Evolutionary conservation across 2,888 invertebrate species (phyloP), one percentile per base, ranked within the genome.

Genomic region (Hypolimnas misippus): DNA sequence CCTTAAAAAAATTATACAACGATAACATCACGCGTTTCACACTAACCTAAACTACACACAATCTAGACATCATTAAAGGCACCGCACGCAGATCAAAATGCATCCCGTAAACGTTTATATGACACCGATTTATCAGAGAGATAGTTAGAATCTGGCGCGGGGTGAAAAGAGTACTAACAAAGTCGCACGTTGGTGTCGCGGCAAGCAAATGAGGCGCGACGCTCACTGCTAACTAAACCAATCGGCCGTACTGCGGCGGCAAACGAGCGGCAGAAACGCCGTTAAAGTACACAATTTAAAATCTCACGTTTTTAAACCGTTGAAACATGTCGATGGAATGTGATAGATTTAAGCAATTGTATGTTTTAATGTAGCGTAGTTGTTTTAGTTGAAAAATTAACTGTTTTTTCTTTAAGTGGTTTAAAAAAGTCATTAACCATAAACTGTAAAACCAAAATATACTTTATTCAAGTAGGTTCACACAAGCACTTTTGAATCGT

Each of bases 221-320:
- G 89, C 86, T 89, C 87, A 79, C 86, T 90, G 88, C 90, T 92
- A 92, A 92, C 92, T 92, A 92, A 92, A 91, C 92, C 92, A 91
- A 92, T 92, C 92, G 91, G 74, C 83, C 79, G 79, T 74, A 73
- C 66, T 58, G 67, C 21, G 35, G 14, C 2, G 40, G 71, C 79
- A 82, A 67, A 84, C 89, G 72, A 66, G 81, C 87, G 83, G 71
- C 16, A 59, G 1, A 53, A 63, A 59, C 70, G 72, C 69, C 19
- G 44, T 16, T 31, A 16, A 29, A 21, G 1, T 21, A 4, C 25
- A 33, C 35, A 29, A 42, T 42, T 52, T 29, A 21, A 38, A 53
- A 60, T 38, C 4, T 12, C 4, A 2, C 3, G 12, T 38, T 38
- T 38, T 38, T 3, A n/a, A 38, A 38, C 12, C 5, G 25, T 19